A percentile compares a stretch with the other conserved stretches of the same genome.
Conservation (phyloP, 1,140 invertebrate species). For the Cotesia vestalis region DNA sequence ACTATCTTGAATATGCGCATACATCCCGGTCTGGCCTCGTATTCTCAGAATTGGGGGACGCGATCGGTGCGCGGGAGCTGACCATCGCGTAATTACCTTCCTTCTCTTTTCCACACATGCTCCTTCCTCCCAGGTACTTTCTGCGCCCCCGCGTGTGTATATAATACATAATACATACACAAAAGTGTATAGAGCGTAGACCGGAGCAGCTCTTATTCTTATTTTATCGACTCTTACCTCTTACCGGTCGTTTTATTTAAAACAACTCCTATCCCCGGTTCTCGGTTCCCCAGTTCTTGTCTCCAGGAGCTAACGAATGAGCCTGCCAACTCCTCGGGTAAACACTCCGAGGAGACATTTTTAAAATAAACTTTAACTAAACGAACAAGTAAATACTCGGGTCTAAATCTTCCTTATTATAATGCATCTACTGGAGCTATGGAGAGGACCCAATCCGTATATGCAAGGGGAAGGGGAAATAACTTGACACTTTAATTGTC, state of each 20-base stretch:
- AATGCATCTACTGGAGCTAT: too few relatives aligned
- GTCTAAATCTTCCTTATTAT: too few relatives aligned
- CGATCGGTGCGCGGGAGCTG: slow-evolving; percentile 57
- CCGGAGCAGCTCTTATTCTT: slow-evolving; percentile 18
- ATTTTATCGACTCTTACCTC: slow-evolving; percentile 23
- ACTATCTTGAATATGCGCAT: slow-evolving; percentile 67
- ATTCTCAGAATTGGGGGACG: slow-evolving; percentile 62
- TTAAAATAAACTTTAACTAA: neutral
- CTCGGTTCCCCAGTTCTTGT: neutral
- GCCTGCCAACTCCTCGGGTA: slow-evolving; percentile 4
- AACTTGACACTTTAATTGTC: too few relatives aligned
- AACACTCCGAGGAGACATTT: neutral
- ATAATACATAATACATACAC: neutral
- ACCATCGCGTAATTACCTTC: slow-evolving; percentile 53
- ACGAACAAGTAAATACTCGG: too few relatives aligned
- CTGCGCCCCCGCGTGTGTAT: slow-evolving; percentile 21
- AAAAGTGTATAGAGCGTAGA: neutral
- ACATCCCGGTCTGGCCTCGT: slow-evolving; percentile 49
- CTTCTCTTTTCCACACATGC: slow-evolving; percentile 33
- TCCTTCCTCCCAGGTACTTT: slow-evolving; percentile 40
- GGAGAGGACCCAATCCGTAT: too few relatives aligned
- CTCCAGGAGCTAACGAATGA: slow-evolving; percentile 14
- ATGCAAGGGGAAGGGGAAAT: too few relatives aligned
- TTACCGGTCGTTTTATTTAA: neutral
- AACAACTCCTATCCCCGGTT: neutral